Base-by-base conservation (phyloP, 2,113 vertebrate species). In the Tautogolabrus adspersus region DNA sequence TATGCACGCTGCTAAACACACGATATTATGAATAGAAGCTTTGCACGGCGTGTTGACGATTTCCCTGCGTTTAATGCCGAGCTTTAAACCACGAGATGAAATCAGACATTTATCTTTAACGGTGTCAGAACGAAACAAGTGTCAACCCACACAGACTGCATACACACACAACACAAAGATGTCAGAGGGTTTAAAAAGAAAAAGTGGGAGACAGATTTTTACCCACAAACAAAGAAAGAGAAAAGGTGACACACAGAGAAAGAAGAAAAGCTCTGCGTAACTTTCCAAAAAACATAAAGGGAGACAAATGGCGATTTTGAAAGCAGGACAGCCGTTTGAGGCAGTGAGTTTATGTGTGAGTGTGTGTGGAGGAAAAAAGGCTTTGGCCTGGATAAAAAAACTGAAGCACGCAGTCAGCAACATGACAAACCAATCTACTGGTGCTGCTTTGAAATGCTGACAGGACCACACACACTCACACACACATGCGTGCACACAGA, bases 331-430 rank as follows among this genome's bases (percentile, higher is more conserved):
- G 66, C 76, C 72, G 58, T 81, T 82, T 84, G 55, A 86, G 78
- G 57, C 81, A 49, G 66, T 77, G 79, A 87, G 72, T 79, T 40
- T 83, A 11, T 86, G 68, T 81, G 78, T 83, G 72, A 55, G 63
- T 75, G 66, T 49, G 47, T 49, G 47, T 49, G 47, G 7, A 8
- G 9, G 18, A 19, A 58, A 80, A 82, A 74, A 57, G 58, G 64
- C 69, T 86, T 76, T 81, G 81, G 42, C 85, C 85, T 83, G 78
- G 75, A 88, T 92, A 87, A 81, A 90, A 42, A 52, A 88, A 81
- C 73, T 81, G 88, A 90, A 89, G 83, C 71, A 83, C 74, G 69
- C 73, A 88, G 88, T 91, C 88, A 91, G 90, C 91, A 89, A 89
- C 73, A 83, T 87, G 90, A 87, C 88, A 89, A 86, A 87, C 62